Conservation (phyloP, 2,113 vertebrate genomes). For the Microcebus ravelobensis region DNA sequence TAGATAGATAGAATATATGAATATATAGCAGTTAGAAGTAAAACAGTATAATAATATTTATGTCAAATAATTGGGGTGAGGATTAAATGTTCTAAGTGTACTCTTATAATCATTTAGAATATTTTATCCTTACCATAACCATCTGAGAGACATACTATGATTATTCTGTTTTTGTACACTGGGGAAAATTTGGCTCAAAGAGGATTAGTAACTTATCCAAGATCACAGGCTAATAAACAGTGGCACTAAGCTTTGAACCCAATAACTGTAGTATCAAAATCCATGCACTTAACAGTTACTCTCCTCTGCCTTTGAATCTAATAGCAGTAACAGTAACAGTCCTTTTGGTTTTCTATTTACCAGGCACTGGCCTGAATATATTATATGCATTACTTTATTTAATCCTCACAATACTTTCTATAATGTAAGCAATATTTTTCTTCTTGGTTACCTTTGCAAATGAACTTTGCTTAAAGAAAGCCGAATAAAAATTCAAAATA, state of each 20-base stretch:
- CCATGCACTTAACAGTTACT: neutral
- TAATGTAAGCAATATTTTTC: neutral
- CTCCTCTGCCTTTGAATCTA: neutral
- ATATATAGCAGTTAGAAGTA: constrained; percentile 3
- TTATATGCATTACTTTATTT: neutral
- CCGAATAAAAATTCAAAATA: constrained; percentile 5
- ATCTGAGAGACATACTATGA: neutral
- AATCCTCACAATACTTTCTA: neutral
- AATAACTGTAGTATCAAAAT: neutral
- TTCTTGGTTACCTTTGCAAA: neutral
- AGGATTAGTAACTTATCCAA: neutral
- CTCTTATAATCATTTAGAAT: neutral
- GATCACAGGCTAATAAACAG: neutral
- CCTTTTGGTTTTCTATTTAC: neutral
- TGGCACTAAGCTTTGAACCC: neutral
- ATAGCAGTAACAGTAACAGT: neutral
- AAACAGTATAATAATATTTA: neutral
- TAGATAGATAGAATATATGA: neutral
- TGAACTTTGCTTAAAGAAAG: neutral
- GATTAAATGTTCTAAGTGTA: neutral
- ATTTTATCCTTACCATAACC: neutral
- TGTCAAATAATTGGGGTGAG: neutral
- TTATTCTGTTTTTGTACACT: neutral
- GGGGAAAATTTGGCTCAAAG: neutral
- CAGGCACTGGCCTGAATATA: constrained; percentile 1